phyloP scores from a whole-genome alignment of 2,797 vertebrate genomes.

The Bucorvus abyssinicus region DNA sequence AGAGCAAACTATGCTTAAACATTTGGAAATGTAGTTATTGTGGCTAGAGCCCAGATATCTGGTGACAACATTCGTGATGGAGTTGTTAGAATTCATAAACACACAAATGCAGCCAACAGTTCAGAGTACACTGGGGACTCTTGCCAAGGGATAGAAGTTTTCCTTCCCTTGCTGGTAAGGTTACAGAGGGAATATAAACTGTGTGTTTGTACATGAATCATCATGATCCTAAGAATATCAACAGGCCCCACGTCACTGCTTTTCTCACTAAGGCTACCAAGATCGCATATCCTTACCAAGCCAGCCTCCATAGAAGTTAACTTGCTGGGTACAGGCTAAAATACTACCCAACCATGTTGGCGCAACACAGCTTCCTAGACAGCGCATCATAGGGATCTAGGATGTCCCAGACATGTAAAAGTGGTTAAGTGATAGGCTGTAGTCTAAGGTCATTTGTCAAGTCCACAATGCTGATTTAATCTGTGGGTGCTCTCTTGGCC shows the following conservation, averaged over 20 bases:
- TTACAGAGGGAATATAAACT: conserved; percentile 24
- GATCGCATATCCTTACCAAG: not conserved
- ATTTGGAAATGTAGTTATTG: conserved; percentile 35
- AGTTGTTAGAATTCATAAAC: conserved; percentile 45
- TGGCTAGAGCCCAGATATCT: conserved; percentile 47
- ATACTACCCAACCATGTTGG: accelerated
- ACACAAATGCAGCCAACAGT: conserved; percentile 19
- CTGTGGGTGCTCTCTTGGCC: not conserved
- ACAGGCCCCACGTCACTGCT: not conserved
- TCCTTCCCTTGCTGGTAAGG: conserved; percentile 46
- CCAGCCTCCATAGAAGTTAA: not conserved
- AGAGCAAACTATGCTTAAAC: not conserved
- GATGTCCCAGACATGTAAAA: not conserved
- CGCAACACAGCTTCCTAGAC: not conserved
- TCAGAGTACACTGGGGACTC: conserved; percentile 19
- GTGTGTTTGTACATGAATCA: conserved; percentile 9
- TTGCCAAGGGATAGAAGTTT: conserved; percentile 27
- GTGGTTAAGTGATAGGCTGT: not conserved
- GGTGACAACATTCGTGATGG: not conserved
- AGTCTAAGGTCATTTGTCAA: not conserved
- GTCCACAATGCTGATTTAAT: not conserved
- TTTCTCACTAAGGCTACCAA: not conserved
- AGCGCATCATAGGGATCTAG: not conserved
- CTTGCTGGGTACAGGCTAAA: not conserved
- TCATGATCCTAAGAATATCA: conserved; percentile 9